These are phyloP conservation scores for Frieseomelitta varia DNA, from an alignment of 1,140 invertebrate genomes.

Conservation along the genomic window DNA sequence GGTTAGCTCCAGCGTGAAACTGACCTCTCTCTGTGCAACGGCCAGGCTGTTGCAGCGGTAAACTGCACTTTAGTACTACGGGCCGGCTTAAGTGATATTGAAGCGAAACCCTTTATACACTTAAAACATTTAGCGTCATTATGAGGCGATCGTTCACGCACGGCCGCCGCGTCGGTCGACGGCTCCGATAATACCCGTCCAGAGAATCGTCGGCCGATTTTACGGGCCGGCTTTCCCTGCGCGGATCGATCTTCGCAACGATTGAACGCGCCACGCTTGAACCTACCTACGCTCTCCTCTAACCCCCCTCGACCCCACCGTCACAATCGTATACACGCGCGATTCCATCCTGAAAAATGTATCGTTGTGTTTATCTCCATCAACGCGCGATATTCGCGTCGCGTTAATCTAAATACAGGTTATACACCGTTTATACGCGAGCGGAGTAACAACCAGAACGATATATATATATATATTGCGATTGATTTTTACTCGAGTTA, in stretches of 20 bases:
- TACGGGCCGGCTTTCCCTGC: background rate
- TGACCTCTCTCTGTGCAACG: constrained; percentile 60
- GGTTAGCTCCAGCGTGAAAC: constrained; percentile 66
- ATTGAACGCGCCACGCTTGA: background rate
- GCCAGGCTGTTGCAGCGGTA: constrained; percentile 55
- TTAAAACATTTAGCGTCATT: constrained; percentile 67
- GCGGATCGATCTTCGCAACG: constrained; percentile 13
- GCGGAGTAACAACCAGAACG: background rate
- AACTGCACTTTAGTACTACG: constrained; percentile 67
- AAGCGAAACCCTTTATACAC: constrained; percentile 65
- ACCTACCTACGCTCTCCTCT: background rate
- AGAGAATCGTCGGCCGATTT: background rate
- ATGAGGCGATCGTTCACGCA: constrained; percentile 47
- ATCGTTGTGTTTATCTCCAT: background rate
- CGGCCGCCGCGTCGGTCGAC: constrained; percentile 2
- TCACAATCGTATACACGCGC: too few relatives aligned
- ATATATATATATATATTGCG: background rate
- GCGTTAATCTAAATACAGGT: background rate
- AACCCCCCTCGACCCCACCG: background rate
- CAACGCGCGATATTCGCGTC: background rate
- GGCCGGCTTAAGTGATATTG: constrained; percentile 67
- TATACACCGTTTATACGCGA: background rate
- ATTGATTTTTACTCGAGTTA: constrained; percentile 3
- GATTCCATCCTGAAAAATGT: constrained; percentile 22
- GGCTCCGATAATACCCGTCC: constrained; percentile 41